Base-by-base conservation (phyloP, 2,797 vertebrate genomes). In the Betta splendens region DNA sequence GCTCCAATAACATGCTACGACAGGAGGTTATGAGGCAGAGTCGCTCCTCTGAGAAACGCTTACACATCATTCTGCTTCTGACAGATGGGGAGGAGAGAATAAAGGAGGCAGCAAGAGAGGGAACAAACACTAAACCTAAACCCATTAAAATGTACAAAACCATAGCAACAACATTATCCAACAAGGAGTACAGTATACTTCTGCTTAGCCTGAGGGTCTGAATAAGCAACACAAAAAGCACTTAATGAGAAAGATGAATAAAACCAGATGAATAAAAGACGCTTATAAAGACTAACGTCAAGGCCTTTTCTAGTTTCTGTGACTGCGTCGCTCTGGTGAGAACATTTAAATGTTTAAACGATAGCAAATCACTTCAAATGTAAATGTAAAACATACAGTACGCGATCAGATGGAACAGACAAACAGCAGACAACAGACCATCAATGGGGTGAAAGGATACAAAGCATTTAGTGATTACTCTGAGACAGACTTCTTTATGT, bases 1-100 rank as follows among this genome's bases (percentile, higher is more conserved):
- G 33, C 37, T 68, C 56, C 31, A 21, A 48, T 44, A 56, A 40
- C 17, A 44, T 38, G 11, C 43, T 11, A 3, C 64, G 72, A 78
- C 55, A 60, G 54, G 69, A 75, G 69, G 20, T 50, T 45, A 66
- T 40, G 42, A 71, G 80, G 73, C 73, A 67, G 52, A 16, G 1
- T 5, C 15, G 20, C 50, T 61, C 47, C 45, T 21, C 10, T 36
- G 42, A 66, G 43, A 69, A 63, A 18, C 1, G 12, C 46, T 48
- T 20, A 32, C 31, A 38, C 31, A 29, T 60, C 40, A 55, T 60
- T 16, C 25, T 16, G 5, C 25, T 61, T 63, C 15, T 57, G n/a
- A 62, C 38, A 46, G 3, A 23, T 5, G 45, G 36, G 28, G 22
- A 23, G 8, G 51, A 6, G 7, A n/a, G 32, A 46, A 20, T 18